Evolutionary conservation across 2,113 vertebrate species (phyloP), one percentile per base, ranked within the genome.

Genomic region (Osmerus mordax): DNA sequence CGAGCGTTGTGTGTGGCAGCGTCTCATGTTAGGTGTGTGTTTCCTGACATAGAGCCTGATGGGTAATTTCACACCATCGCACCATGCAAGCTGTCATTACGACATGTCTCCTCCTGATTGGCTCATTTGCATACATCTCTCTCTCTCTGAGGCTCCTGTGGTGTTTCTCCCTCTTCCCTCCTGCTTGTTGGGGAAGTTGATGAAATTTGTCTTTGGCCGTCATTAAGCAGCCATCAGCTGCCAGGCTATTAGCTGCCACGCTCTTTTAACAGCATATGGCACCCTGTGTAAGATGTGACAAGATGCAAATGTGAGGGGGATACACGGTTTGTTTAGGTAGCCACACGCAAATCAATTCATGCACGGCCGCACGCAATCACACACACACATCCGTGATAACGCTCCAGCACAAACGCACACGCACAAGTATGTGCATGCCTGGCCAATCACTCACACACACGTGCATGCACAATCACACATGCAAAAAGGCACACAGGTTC

Each of bases 191-290:
- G 81, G 74, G 86, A 89, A 84, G 87, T 89, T 91, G 88, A 89
- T 90, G 83, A 89, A 88, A 91, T 92, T 87, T 89, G 87, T 90
- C 87, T 89, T 87, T 88, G 86, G 84, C 80, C 75, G 78, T 91
- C 90, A 90, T 91, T 91, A 90, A 82, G 84, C 87, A 79, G 71
- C 85, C 83, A 85, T 90, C 84, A 87, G 83, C 90, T 87, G 90
- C 83, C 89, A 88, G 85, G 89, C 89, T 90, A 88, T 91, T 91
- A 91, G 87, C 88, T 78, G 88, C 83, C 87, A 91, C 80, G 89
- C 88, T 89, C 84, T 87, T 87, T 89, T 86, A 88, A 78, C 85
- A 89, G 83, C 90, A 91, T 92, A 91, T 92, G 91, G 90, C 83
- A 74, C 67, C 79, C 86, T 75, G 83, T 86, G 86, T 87, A 87